These are phyloP conservation scores for Malaclemys terrapin DNA, from an alignment of 2,113 vertebrate genomes.

Conservation along the genomic window DNA sequence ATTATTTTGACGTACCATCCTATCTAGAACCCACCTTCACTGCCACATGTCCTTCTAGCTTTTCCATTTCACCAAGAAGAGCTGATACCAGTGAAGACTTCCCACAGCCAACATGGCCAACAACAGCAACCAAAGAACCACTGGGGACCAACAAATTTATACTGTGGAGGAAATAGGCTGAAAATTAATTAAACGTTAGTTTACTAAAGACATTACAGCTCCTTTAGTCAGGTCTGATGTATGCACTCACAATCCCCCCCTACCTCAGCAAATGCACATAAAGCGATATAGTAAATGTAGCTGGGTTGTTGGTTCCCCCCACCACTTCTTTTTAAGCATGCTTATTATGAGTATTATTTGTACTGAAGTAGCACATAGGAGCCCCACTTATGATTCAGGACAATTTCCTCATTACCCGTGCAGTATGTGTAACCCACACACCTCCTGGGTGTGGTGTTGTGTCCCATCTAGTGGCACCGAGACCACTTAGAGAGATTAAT, in stretches of 20 bases:
- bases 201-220: constrained; percentile 46
- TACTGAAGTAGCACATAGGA: not conserved
- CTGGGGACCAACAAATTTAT: constrained; percentile 89
- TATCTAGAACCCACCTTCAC: constrained; percentile 84
- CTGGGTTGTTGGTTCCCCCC: not conserved
- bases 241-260: not conserved
- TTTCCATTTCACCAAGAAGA: constrained; percentile 97
- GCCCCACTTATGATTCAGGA: not conserved
- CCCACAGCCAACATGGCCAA: constrained; percentile 96
- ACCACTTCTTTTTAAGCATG: not conserved
- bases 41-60: constrained; percentile 89
- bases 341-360: not conserved
- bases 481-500: too few relatives aligned
- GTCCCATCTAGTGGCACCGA: too few relatives aligned
- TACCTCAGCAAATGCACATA: not conserved
- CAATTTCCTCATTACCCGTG: not conserved
- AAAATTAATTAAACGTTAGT: constrained; percentile 69
- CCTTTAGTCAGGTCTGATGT: constrained; percentile 48
- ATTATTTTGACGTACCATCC: not conserved
- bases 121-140: constrained; percentile 92
- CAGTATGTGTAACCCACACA: too few relatives aligned
- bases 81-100: constrained; percentile 95
- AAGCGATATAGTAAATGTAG: not conserved
- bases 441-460: too few relatives aligned
- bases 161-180: constrained; percentile 78